Percentiles rank a stretch among this genome's conserved stretches.
These are phyloP conservation scores for Mobula birostris DNA, from an alignment of 2,113 vertebrate genomes.

Conservation along the genomic window DNA sequence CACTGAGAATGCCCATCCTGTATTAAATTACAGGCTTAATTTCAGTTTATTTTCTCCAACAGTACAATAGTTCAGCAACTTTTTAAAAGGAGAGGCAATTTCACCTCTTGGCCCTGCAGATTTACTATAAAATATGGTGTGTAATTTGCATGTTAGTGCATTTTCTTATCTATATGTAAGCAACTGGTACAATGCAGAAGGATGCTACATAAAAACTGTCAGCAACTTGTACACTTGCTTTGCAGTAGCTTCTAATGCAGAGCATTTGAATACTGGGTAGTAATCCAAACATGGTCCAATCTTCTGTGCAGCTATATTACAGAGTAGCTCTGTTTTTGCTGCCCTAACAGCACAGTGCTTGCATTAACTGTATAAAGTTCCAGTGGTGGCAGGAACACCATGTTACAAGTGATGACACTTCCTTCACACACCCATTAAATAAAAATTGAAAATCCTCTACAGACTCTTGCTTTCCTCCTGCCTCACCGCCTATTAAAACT, in stretches of 20 bases:
- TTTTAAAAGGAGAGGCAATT: neutral
- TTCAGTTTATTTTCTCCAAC: neutral
- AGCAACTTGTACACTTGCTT: neutral
- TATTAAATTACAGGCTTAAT: neutral
- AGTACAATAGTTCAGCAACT: neutral
- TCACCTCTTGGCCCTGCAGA: neutral
- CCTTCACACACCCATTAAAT: neutral
- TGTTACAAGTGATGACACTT: neutral
- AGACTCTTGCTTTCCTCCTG: neutral
- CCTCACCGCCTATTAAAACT: neutral
- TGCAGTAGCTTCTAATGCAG: constrained; percentile 6
- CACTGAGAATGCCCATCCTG: neutral
- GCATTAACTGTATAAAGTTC: neutral
- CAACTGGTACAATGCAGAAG: constrained; percentile 19
- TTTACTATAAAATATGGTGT: neutral
- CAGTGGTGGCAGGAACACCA: too few species aligned
- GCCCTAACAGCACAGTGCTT: neutral
- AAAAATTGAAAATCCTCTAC: neutral
- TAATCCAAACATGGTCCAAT: neutral
- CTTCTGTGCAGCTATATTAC: neutral
- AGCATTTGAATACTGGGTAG: neutral
- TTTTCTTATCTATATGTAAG: neutral
- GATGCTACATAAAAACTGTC: neutral
- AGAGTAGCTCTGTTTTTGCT: neutral
- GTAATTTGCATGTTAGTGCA: constrained; percentile 2